Evolutionary conservation across 2,797 vertebrate species (phyloP).

Genomic region (Hylomyscus alleni): DNA sequence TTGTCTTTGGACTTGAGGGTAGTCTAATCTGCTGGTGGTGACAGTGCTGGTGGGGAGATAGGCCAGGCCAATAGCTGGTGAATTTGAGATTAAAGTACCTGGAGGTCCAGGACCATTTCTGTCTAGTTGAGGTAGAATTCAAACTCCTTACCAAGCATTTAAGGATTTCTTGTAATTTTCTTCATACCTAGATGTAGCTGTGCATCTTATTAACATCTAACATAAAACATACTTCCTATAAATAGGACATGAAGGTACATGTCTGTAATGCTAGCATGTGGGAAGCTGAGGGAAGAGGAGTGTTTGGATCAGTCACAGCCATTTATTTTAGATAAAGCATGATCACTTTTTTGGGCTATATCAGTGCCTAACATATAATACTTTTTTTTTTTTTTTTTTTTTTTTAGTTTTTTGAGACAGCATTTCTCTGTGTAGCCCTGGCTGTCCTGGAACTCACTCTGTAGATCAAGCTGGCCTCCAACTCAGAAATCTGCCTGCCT

Average conservation of each 20-base stretch:
- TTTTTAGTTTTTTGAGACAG: background rate
- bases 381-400: background rate
- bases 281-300: background rate
- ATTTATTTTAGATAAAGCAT: background rate
- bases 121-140: background rate
- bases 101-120: background rate
- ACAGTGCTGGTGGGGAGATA: background rate
- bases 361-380: background rate
- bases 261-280: background rate
- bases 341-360: background rate
- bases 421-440: background rate
- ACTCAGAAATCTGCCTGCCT: background rate
- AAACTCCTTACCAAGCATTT: constrained; percentile 22
- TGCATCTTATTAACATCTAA: constrained; percentile 8
- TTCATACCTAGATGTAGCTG: background rate
- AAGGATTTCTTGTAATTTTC: constrained; percentile 37
- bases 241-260: background rate
- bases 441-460: background rate
- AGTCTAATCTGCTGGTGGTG: background rate
- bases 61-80: background rate
- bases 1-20: background rate
- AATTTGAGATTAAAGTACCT: constrained; percentile 17
- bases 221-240: constrained; percentile 25
- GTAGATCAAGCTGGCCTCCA: background rate
- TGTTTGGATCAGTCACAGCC: background rate